phyloP scores from a whole-genome alignment of 2,797 vertebrate species.

The Gastrophryne carolinensis region DNA sequence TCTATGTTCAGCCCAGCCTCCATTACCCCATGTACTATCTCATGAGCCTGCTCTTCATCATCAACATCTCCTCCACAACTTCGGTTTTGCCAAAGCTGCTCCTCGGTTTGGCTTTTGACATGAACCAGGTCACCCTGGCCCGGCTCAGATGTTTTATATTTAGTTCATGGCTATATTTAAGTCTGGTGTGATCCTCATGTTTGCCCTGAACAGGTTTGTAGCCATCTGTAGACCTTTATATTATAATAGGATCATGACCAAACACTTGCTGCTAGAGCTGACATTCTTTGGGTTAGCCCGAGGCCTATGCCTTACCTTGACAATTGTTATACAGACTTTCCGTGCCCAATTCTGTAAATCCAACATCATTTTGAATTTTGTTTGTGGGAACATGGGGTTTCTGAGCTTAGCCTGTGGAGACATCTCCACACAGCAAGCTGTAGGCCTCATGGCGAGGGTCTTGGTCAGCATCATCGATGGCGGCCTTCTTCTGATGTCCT shows the following conservation, averaged over 20 bases:
- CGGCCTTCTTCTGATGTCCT: constrained; percentile 51
- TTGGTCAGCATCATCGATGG: constrained; percentile 46
- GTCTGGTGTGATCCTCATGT: constrained; percentile 53
- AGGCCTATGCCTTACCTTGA: not conserved
- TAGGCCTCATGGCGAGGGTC: constrained; percentile 28
- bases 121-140: constrained; percentile 38
- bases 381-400: constrained; percentile 54
- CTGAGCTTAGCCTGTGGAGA: constrained; percentile 56
- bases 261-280: constrained; percentile 21
- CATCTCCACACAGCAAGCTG: constrained; percentile 50
- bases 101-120: constrained; percentile 28
- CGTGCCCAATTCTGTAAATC: constrained; percentile 18
- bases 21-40: constrained; percentile 52
- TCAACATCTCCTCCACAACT: constrained; percentile 24
- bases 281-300: constrained; percentile 6
- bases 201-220: constrained; percentile 52
- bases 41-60: constrained; percentile 49
- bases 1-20: constrained; percentile 3
- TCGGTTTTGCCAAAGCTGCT: constrained; percentile 41
- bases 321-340: constrained; percentile 45
- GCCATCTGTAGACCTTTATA: constrained; percentile 52
- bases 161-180: constrained; percentile 44
- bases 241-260: constrained; percentile 45
- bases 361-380: not conserved
- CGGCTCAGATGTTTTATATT: constrained; percentile 55